Conservation (phyloP, 2,113 vertebrate species). For the Melospiza georgiana region DNA sequence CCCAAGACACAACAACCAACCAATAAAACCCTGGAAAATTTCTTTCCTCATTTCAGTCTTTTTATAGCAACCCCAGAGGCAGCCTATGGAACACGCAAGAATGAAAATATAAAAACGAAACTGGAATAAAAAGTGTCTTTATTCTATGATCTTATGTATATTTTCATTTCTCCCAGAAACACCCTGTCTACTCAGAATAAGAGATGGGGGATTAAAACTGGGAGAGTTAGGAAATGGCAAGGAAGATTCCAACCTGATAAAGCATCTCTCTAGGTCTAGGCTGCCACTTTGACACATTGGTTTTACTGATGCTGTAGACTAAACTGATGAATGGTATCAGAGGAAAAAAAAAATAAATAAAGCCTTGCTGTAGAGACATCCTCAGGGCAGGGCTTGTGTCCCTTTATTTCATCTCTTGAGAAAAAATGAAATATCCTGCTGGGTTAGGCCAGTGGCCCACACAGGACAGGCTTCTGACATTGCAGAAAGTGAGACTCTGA, state of each 20-base stretch:
- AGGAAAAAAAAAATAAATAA: background rate
- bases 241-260: background rate
- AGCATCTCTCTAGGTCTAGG: background rate
- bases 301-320: background rate
- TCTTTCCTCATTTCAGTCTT: background rate
- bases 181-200: background rate
- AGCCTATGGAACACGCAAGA: background rate
- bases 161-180: background rate
- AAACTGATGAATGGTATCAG: background rate
- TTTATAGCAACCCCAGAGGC: background rate
- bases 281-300: background rate
- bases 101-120: background rate
- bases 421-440: background rate
- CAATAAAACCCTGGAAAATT: background rate
- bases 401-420: background rate
- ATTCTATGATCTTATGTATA: background rate
- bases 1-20: background rate
- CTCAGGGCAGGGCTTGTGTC: background rate
- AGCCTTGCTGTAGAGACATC: background rate
- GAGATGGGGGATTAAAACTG: background rate
- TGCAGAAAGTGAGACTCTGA: background rate
- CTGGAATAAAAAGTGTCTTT: background rate
- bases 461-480: background rate
- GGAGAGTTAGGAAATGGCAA: background rate
- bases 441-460: background rate